Conservation (phyloP, 2,888 invertebrate species). For the Meteorus cinctellus region DNA sequence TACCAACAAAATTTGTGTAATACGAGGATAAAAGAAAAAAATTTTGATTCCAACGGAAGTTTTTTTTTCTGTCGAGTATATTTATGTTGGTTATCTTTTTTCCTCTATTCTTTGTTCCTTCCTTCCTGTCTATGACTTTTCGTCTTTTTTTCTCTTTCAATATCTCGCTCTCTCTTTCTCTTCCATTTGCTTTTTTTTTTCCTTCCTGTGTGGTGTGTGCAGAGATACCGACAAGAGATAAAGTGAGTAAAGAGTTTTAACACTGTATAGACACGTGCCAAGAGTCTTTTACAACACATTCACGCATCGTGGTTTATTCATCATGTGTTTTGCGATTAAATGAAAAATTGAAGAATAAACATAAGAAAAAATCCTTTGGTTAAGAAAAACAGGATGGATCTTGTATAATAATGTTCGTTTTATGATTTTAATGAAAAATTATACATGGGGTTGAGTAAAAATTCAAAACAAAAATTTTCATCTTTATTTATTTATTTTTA, state of each 20-base stretch:
- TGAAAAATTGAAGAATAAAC: too few relatives aligned
- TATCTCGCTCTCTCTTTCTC: neutral
- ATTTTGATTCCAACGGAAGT: neutral
- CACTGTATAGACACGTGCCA: neutral
- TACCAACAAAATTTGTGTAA: too few relatives aligned
- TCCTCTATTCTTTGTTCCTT: neutral
- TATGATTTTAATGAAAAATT: too few relatives aligned
- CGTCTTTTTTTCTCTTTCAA: neutral
- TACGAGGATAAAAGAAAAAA: neutral
- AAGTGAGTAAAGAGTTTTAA: neutral
- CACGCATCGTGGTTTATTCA: neutral
- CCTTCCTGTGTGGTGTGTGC: neutral
- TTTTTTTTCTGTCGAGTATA: neutral
- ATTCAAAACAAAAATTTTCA: too few relatives aligned
- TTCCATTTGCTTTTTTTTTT: neutral
- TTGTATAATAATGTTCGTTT: too few relatives aligned
- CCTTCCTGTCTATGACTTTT: conserved; percentile 3
- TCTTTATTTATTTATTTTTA: too few relatives aligned
- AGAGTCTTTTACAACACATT: neutral
- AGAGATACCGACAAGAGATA: conserved; percentile 13
- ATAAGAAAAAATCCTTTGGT: too few relatives aligned
- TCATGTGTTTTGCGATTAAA: neutral
- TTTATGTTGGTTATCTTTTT: conserved; percentile 21
- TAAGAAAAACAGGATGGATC: too few relatives aligned
- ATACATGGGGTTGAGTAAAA: too few relatives aligned